These are phyloP conservation scores for Sebastes dallii DNA, from an alignment of 2,797 vertebrate genomes.

Conservation along the genomic window DNA sequence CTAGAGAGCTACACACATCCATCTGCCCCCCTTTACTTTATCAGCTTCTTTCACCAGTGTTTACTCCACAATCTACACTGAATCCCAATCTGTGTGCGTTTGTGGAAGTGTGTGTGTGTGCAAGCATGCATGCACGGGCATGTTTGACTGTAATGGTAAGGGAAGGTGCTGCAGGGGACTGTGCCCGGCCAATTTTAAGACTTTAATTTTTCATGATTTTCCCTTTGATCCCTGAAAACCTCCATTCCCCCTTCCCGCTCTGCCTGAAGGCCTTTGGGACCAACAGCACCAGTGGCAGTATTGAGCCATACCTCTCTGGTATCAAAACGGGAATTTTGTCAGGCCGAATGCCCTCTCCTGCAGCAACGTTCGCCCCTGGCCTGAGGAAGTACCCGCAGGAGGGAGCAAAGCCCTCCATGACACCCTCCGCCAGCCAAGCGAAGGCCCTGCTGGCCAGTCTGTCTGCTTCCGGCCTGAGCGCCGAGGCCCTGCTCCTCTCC, in stretches of 20 bases:
- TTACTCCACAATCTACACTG: conserved; percentile 36
- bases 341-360: conserved; percentile 60
- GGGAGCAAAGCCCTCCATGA: conserved; percentile 62
- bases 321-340: conserved; percentile 77
- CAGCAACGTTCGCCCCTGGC: conserved; percentile 59
- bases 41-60: conserved; percentile 42
- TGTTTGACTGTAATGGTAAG: conserved; percentile 51
- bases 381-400: conserved; percentile 76
- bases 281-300: conserved; percentile 52
- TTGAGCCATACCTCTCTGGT: conserved; percentile 71
- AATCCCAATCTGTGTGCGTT: conserved; percentile 25
- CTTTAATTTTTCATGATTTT: conserved; percentile 68
- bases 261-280: conserved; percentile 69
- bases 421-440: conserved; percentile 76
- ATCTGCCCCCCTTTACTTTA: conserved; percentile 46
- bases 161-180: conserved; percentile 49
- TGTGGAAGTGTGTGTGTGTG: conserved; percentile 17
- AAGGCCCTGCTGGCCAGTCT: conserved; percentile 80
- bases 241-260: conserved; percentile 49
- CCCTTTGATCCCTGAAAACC: conserved; percentile 58
- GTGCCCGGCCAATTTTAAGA: conserved; percentile 55
- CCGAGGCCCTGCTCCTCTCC: conserved; percentile 83
- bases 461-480: conserved; percentile 74
- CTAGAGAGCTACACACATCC: conserved; percentile 59
- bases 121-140: conserved; percentile 52